These are phyloP conservation scores for Seira ritae DNA, from an alignment of 2,888 invertebrate species.

Conservation along the genomic window DNA sequence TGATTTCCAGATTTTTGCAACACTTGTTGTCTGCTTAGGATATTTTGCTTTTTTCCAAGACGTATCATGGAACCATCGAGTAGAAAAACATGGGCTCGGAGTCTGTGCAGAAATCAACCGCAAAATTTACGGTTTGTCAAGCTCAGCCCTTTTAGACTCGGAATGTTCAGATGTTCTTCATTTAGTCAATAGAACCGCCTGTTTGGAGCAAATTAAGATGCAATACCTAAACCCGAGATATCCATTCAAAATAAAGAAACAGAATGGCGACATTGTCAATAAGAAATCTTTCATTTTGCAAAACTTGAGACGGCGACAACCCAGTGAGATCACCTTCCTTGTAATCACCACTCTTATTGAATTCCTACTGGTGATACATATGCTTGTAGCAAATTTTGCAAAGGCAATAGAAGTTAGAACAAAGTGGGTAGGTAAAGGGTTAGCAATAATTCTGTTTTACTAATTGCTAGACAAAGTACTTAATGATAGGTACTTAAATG, in stretches of 20 bases:
- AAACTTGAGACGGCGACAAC: background rate
- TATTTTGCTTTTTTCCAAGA: background rate
- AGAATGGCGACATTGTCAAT: too few relatives aligned
- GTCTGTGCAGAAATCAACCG: background rate
- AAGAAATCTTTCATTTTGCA: too few relatives aligned
- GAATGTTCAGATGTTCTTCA: too few relatives aligned
- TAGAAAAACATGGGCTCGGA: background rate
- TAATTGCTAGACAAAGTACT: too few relatives aligned
- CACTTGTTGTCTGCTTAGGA: background rate
- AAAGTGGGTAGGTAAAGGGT: conserved; percentile 28
- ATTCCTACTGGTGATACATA: conserved; percentile 13
- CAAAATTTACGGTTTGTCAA: too few relatives aligned
- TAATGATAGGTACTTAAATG: background rate
- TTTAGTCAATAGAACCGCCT: too few relatives aligned
- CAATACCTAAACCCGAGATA: too few relatives aligned
- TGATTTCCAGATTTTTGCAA: conserved; percentile 17
- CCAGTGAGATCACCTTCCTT: conserved; percentile 7
- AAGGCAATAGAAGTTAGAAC: conserved; percentile 17
- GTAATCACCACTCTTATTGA: background rate
- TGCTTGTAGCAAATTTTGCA: conserved; percentile 12
- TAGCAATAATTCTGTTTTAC: background rate
- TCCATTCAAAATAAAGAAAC: too few relatives aligned
- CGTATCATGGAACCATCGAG: conserved; percentile 14
- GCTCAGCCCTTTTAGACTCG: too few relatives aligned
- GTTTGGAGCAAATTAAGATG: too few relatives aligned